Conservation (phyloP, 2,888 invertebrate species). For the Hypercompe scribonia region DNA sequence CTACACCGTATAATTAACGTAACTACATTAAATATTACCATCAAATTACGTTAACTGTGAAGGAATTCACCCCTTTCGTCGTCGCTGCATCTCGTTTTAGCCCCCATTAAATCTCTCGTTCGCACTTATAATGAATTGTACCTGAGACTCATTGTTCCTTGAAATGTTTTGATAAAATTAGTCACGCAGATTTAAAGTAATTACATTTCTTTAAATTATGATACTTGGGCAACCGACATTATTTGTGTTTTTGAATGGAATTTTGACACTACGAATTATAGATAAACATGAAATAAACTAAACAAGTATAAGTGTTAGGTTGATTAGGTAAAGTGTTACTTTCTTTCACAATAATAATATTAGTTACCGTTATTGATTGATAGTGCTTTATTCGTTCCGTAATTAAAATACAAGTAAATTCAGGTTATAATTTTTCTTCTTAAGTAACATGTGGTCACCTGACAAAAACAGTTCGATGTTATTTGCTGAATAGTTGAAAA, state of each 20-base stretch:
- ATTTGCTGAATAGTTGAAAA: slow-evolving; percentile 57
- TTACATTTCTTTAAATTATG: slow-evolving; percentile 1
- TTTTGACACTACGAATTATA: background rate
- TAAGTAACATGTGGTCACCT: slow-evolving; percentile 19
- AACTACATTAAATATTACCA: slow-evolving; percentile 23
- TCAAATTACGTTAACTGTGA: slow-evolving; percentile 7
- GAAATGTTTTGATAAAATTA: background rate
- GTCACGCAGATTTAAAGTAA: background rate
- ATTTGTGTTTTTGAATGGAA: background rate
- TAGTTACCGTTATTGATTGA: too few species aligned
- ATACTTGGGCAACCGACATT: background rate
- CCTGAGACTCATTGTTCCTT: background rate
- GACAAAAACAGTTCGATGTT: slow-evolving; percentile 42
- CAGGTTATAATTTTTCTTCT: background rate
- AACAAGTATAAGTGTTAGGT: background rate
- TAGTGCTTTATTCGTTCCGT: background rate
- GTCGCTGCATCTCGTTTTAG: slow-evolving; percentile 1
- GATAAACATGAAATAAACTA: too few species aligned
- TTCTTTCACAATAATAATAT: background rate
- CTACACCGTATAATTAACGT: slow-evolving; percentile 22
- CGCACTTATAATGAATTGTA: slow-evolving; percentile 4
- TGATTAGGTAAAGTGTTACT: background rate
- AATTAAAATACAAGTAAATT: too few species aligned
- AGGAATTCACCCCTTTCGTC: background rate
- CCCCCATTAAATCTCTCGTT: background rate